Percentiles rank a stretch among this genome's conserved stretches.
phyloP scores from a whole-genome alignment of 2,113 vertebrate species.

The Anas platyrhynchos region DNA sequence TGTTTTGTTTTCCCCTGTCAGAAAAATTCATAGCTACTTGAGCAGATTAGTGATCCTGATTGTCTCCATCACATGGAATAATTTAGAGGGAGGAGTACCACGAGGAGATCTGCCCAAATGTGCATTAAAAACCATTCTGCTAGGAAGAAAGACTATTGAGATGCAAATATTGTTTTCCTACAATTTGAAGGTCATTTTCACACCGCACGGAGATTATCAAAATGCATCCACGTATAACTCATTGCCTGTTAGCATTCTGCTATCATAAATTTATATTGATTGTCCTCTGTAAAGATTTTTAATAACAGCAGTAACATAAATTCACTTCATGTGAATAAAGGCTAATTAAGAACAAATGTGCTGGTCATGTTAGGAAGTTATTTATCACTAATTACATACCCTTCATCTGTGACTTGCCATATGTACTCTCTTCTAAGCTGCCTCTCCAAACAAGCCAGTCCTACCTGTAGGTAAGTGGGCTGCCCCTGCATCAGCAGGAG shows the following conservation, averaged over 20 bases:
- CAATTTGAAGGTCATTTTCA: slow-evolving; percentile 52
- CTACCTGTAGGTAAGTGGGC: neutral
- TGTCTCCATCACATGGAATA: neutral
- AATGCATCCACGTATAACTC: neutral
- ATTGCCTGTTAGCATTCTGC: neutral
- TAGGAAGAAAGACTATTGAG: neutral
- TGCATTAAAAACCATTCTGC: neutral
- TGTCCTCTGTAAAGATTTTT: slow-evolving; percentile 51
- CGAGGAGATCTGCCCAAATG: neutral
- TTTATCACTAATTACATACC: slow-evolving; percentile 3
- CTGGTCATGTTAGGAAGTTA: neutral
- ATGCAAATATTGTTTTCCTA: slow-evolving; percentile 4
- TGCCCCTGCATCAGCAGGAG: neutral
- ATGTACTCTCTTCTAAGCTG: neutral
- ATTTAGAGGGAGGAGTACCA: neutral
- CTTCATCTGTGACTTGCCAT: neutral
- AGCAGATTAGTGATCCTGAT: neutral
- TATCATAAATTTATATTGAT: neutral
- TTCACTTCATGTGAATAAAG: slow-evolving; percentile 10
- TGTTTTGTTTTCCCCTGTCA: neutral
- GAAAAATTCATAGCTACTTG: neutral
- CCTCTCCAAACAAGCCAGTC: neutral
- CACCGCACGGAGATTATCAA: neutral
- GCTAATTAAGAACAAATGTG: slow-evolving; percentile 57
- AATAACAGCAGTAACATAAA: slow-evolving; percentile 25